Base-by-base conservation (phyloP, 2,113 vertebrate genomes). In the Notiomystis cincta region DNA sequence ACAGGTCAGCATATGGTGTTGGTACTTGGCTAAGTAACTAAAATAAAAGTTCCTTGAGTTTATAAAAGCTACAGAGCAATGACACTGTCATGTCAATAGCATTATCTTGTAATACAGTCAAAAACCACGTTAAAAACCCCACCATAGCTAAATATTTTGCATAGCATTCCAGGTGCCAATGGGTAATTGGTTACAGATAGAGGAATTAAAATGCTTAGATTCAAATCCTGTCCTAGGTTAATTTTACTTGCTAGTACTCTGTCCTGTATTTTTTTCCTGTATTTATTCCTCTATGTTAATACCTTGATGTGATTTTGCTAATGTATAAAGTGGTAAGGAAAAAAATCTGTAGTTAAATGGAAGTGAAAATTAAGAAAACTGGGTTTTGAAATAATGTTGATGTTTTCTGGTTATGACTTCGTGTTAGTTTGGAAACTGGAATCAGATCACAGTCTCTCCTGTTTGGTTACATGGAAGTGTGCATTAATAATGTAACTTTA, bases 1-100 rank as follows among this genome's bases (percentile, higher is more conserved):
- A 94, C 99, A 99, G 99, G 99, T 99, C 60, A 97, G 98, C 53
- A 62, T 40, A 44, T 57, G 56, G 23, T 16, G 20, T 35, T 82
- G 28, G 17, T 70, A 48, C 27, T 10, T 2, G 2, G 78, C 48
- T 84, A 1, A 88, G 13, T 71, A 71, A 44, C 25, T 60, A 35
- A 90, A 71, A 42, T 38, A 11, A 44, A 62, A 66, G 44, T 56
- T 82, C 23, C 31, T 37, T 21, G 25, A 56, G 28, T 84, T 89
- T 51, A 38, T 16, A 16, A 25, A 40, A 24, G 65, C 30, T 23
- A 5, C 20, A 3, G 47, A 58, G 38, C 27, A 66, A 50, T 47
- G 37, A 45, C 27, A 57, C 21, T 56, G 57, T 76, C 25, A 10
- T 42, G 22, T 91, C 38, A 56, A 12, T 18, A 62, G 19, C 42